Evolutionary conservation across 2,797 vertebrate genomes (phyloP).

Genomic region (Chloroceryle inda): DNA sequence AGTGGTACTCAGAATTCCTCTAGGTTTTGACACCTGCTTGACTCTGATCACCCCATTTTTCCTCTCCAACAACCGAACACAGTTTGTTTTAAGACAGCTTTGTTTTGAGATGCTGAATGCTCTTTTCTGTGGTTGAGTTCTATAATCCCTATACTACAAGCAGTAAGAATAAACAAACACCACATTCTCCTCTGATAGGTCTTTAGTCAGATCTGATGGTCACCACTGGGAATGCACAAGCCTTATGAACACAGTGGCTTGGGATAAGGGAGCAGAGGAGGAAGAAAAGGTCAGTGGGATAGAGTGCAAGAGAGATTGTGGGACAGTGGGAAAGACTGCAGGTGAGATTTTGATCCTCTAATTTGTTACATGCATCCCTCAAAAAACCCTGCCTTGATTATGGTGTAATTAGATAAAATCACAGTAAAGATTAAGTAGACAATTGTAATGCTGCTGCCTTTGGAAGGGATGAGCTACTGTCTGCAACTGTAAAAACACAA

Average conservation of each 20-base stretch:
- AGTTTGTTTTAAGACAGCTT: background rate
- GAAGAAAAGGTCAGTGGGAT: background rate
- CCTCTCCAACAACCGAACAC: background rate
- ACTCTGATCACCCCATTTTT: background rate
- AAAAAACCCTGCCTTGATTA: background rate
- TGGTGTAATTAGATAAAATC: background rate
- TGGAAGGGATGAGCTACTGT: slow-evolving; percentile 8
- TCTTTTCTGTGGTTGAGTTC: background rate
- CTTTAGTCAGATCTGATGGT: background rate
- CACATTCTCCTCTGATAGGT: background rate
- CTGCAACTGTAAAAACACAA: slow-evolving; percentile 1
- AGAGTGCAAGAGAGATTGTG: background rate
- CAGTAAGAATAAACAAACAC: background rate
- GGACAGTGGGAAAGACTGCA: background rate
- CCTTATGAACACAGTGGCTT: background rate
- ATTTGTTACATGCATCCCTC: background rate
- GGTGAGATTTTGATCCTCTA: background rate
- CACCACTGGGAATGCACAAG: background rate
- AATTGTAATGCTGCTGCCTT: background rate
- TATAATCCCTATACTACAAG: background rate
- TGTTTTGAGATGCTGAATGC: background rate
- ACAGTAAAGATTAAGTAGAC: background rate
- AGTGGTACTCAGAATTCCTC: background rate
- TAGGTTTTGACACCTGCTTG: background rate
- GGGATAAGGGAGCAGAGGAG: background rate